Percentiles rank a stretch among this genome's conserved stretches.
These are phyloP conservation scores for Nematopogon swammerdamellus DNA, from an alignment of 2,888 invertebrate species.

Conservation along the genomic window DNA sequence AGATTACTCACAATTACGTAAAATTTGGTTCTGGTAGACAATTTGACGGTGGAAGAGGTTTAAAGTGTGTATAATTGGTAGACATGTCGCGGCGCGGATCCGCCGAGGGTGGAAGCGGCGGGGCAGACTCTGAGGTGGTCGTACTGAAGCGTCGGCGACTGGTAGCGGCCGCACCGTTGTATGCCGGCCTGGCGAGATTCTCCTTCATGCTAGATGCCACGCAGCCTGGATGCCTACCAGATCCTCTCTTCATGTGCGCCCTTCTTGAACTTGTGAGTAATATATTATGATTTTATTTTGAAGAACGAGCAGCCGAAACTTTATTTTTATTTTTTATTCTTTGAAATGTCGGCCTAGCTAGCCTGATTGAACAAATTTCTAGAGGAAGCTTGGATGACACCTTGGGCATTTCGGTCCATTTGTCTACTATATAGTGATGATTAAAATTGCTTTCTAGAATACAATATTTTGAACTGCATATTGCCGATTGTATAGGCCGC, in stretches of 20 bases:
- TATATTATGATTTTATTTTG: not conserved
- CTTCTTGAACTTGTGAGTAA: constrained; percentile 82
- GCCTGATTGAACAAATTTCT: too few species aligned
- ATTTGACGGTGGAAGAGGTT: too few species aligned
- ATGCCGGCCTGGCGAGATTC: constrained; percentile 87
- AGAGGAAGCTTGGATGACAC: too few species aligned
- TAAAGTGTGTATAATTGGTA: too few species aligned
- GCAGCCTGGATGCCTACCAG: constrained; percentile 94
- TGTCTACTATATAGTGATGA: too few species aligned
- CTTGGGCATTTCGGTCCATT: too few species aligned
- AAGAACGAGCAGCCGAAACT: constrained; percentile 1
- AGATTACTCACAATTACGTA: too few species aligned
- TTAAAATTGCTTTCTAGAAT: too few species aligned
- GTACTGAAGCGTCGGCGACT: constrained; percentile 83
- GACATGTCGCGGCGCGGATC: constrained; percentile 73
- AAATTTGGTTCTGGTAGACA: too few species aligned
- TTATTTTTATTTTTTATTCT: constrained; percentile 2
- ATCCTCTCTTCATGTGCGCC: constrained; percentile 93
- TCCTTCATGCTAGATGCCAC: constrained; percentile 93
- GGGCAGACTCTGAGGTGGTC: constrained; percentile 79
- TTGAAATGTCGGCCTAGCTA: not conserved
- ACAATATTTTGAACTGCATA: too few species aligned
- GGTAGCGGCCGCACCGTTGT: constrained; percentile 73
- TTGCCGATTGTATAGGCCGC: too few species aligned
- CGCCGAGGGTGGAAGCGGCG: constrained; percentile 71